Base-by-base conservation (phyloP, 2,797 vertebrate genomes). In the Sphenodon punctatus region DNA sequence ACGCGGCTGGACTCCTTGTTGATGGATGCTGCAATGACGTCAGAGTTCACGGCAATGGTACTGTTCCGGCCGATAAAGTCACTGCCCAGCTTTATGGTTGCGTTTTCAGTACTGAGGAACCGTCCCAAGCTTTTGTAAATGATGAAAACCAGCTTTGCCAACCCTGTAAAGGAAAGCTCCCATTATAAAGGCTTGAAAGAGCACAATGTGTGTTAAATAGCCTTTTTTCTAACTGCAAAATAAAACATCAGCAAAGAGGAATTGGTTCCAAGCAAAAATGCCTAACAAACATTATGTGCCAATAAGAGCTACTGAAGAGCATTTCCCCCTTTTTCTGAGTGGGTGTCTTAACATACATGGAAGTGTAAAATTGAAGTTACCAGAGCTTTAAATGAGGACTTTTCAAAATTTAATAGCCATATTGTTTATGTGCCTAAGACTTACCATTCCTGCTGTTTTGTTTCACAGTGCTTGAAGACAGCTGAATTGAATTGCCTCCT, bases 1-100 rank as follows among this genome's bases (percentile, higher is more conserved):
- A 99, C 98, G 3, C 99, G 97, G 95, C 98, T 99, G 67, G 98
- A 99, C 93, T 99, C 98, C 91, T 99, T 99, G 96, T 99, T 99
- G 96, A 99, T 98, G 5, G 99, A 99, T 76, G 98, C 98, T 0
- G 99, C 97, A 30, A 99, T 98, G 96, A 99, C 97, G 84, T 99
- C 97, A 0, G 99, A 99, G 93, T 99, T 99, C 91, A 99, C 98
- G 0, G 97, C 97, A 34, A 99, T 97, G 0, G 98, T 98, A 90
- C 96, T 96, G 78, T 99, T 99, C 69, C 96, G 97, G 41, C 97
- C 97, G 4, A 93, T 94, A 14, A 96, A 95, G 71, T 99, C 98
- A 0, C 96, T 95, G 78, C 96, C 96, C 78, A 98, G 94, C 93
- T 97, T 98, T 86, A 99, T 97, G 73, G 98, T 99, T 65, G 98